Conservation (phyloP, 2,113 vertebrate species). For the Pteronura brasiliensis region DNA sequence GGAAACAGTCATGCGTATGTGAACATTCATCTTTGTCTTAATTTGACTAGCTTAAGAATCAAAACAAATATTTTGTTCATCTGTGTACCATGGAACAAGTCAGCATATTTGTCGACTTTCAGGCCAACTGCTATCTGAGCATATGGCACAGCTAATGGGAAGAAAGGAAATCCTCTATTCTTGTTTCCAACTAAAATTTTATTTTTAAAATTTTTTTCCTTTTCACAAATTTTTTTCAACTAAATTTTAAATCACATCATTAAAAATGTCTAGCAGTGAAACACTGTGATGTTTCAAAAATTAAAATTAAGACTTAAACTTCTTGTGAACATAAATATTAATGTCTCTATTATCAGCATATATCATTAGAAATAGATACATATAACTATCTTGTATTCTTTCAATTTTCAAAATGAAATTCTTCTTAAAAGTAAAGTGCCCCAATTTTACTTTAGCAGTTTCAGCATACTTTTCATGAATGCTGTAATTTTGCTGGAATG, state of each 20-base stretch:
- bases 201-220: no score
- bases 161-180: neutral
- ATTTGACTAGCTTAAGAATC: neutral
- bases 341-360: neutral
- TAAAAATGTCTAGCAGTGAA: neutral
- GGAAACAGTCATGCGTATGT: neutral
- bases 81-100: neutral
- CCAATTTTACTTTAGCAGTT: neutral
- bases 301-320: neutral
- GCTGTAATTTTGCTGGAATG: neutral
- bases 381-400: neutral
- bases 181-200: neutral
- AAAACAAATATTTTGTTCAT: neutral
- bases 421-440: neutral
- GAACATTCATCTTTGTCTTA: constrained; percentile 2
- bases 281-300: neutral
- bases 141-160: neutral
- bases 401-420: neutral
- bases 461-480: neutral
- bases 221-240: neutral
- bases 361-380: neutral
- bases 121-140: neutral
- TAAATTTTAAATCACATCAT: neutral
- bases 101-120: neutral
- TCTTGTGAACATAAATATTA: neutral